Evolutionary conservation across 2,113 vertebrate genomes (phyloP), one percentile per base, ranked within the genome.

Genomic region (Dinomys branickii): DNA sequence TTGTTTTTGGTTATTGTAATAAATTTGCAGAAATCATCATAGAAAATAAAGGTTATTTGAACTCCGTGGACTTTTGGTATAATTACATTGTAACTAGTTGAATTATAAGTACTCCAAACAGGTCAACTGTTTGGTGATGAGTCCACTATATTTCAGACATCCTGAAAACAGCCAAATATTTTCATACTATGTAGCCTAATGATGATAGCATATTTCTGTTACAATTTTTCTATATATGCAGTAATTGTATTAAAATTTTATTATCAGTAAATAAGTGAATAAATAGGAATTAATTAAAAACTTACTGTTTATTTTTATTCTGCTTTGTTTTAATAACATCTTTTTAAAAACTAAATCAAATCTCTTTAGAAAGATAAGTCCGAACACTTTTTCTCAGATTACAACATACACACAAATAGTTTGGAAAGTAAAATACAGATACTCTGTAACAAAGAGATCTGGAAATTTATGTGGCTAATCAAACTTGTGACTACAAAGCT

Each of bases 401-500:
- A 71, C 17, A 94, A 96, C 80, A 69, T 41, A 61, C 26, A 87
- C 26, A 19, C 2, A 19, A 73, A 35, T 86, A 85, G 50, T 59
- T 78, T n/a, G 50, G 75, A 47, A 75, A 19, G 47, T 91, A 92
- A 95, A 90, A 30, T 88, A 44, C 59, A 94, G 50, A 73, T 54
- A 19, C 4, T 88, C 1, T n/a, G 0, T 91, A 63, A 90, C 85
- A 96, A 94, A 93, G 47, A 20, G 47, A 97, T 69, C 26, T 84
- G 24, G 56, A 52, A 80, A 94, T 94, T 97, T 80, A 89, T 41
- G 44, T 28, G 35, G 14, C 5, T 82, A 86, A 90, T 83, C 54
- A 95, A 59, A 35, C 41, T 73, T 91, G 41, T 73, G 85, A 95
- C 47, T 67, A 91, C 77, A 88, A 93, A 96, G 61, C 58, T 90